phyloP scores from a whole-genome alignment of 35 echinoderm and acorn worm species.

The Apostichopus californicus region DNA sequence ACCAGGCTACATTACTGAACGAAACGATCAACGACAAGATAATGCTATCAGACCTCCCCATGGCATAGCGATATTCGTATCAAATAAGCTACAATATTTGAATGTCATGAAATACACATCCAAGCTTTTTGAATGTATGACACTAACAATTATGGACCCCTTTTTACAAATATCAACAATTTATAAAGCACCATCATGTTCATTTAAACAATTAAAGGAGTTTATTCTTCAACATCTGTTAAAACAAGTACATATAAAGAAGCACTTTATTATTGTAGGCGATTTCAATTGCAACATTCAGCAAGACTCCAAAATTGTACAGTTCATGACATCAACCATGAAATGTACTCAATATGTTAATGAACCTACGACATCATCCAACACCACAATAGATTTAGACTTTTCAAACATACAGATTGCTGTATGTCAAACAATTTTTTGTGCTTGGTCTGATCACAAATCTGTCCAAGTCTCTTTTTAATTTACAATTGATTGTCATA shows the following conservation, averaged over 20 bases:
- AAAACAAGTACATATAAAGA: not conserved
- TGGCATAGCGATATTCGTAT: not conserved
- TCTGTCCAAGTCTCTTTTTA: not conserved
- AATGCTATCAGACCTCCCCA: not conserved
- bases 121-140: not conserved
- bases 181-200: constrained; percentile 6
- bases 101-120: not conserved
- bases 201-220: not conserved
- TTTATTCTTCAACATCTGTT: not conserved
- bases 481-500: no score
- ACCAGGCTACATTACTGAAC: no score
- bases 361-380: not conserved
- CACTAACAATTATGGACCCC: not conserved
- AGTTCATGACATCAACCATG: not conserved
- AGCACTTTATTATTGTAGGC: not conserved
- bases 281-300: constrained; percentile 11
- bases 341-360: not conserved
- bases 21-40: not conserved
- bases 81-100: no score
- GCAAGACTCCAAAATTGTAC: no score
- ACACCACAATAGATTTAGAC: not conserved
- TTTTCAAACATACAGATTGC: constrained; percentile 1
- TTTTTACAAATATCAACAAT: not conserved
- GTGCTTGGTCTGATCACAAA: constrained; percentile 45
- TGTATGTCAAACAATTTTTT: not conserved